These are phyloP conservation scores for Cantharis lateralis DNA, from an alignment of 2,888 invertebrate genomes.

Conservation along the genomic window DNA sequence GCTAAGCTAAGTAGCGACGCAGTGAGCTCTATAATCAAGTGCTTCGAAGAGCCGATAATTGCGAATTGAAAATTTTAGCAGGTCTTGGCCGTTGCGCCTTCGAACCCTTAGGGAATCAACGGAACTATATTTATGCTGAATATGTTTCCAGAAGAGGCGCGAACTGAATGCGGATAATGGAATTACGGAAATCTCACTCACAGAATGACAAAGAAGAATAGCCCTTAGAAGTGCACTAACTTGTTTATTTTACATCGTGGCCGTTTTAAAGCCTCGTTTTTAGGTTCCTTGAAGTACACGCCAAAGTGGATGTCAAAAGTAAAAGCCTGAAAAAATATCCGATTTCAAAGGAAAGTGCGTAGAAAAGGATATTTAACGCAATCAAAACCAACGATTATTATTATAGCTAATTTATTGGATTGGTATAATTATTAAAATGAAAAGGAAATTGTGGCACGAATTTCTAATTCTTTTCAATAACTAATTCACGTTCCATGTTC, in stretches of 20 bases:
- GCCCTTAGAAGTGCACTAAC: slow-evolving; percentile 43
- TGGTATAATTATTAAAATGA: neutral
- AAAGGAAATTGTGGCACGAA: neutral
- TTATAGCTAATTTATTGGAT: neutral
- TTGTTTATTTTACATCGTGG: slow-evolving; percentile 47
- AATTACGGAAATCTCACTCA: slow-evolving; percentile 49
- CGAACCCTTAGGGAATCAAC: slow-evolving; percentile 45
- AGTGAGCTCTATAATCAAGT: slow-evolving; percentile 30
- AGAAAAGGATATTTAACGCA: neutral
- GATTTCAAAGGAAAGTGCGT: neutral
- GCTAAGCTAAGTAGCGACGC: slow-evolving; percentile 23
- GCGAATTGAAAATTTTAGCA: slow-evolving; percentile 52
- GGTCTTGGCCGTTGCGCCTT: slow-evolving; percentile 45
- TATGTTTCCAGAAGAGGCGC: slow-evolving; percentile 47
- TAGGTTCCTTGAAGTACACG: slow-evolving; percentile 13
- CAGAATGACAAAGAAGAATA: slow-evolving; percentile 48
- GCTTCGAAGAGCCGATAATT: slow-evolving; percentile 44
- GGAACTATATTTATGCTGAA: slow-evolving; percentile 50
- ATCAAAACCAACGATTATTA: neutral
- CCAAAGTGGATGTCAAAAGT: slow-evolving; percentile 19
- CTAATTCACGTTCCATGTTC: neutral
- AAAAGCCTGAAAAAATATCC: slow-evolving; percentile 13
- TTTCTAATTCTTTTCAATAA: neutral
- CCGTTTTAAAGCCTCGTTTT: slow-evolving; percentile 29
- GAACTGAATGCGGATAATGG: slow-evolving; percentile 50